phyloP scores from a whole-genome alignment of 2,113 vertebrate genomes.

The Microtus pennsylvanicus region DNA sequence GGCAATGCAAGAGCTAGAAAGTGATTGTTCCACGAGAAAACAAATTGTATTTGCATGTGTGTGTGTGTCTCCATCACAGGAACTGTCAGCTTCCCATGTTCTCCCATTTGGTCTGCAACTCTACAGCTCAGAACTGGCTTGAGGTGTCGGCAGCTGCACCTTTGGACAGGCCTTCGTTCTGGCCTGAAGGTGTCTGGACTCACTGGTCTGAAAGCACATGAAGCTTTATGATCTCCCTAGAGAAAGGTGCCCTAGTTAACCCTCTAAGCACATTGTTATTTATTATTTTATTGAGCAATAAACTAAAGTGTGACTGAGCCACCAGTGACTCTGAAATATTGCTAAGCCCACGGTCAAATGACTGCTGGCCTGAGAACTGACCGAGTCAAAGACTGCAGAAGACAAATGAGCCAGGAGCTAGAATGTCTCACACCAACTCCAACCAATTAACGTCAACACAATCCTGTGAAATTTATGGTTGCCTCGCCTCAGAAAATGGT shows the following conservation, averaged over 20 bases:
- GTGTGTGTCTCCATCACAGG: neutral
- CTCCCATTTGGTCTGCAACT: neutral
- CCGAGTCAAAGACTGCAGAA: slow-evolving; percentile 68
- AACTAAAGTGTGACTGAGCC: slow-evolving; percentile 79
- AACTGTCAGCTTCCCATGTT: fast-evolving
- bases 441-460: slow-evolving; percentile 83
- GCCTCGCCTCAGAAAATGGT: slow-evolving; percentile 72
- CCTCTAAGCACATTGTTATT: slow-evolving; percentile 71
- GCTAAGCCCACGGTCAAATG: slow-evolving; percentile 80
- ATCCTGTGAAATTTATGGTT: slow-evolving; percentile 82
- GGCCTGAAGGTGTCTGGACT: slow-evolving; percentile 51
- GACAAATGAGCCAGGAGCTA: slow-evolving; percentile 78
- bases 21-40: neutral
- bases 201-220: slow-evolving; percentile 32
- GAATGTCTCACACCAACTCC: slow-evolving; percentile 78
- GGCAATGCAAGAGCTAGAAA: neutral
- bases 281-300: slow-evolving; percentile 85
- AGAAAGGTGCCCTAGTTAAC: slow-evolving; percentile 77
- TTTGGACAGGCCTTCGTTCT: slow-evolving; percentile 84
- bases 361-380: slow-evolving; percentile 73
- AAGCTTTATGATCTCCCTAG: slow-evolving; percentile 79
- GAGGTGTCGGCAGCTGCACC: slow-evolving; percentile 44
- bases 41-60: neutral
- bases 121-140: neutral
- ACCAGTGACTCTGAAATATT: slow-evolving; percentile 78